phyloP scores from a whole-genome alignment of 2,888 invertebrate species.

The Onthophagus sagittarius region DNA sequence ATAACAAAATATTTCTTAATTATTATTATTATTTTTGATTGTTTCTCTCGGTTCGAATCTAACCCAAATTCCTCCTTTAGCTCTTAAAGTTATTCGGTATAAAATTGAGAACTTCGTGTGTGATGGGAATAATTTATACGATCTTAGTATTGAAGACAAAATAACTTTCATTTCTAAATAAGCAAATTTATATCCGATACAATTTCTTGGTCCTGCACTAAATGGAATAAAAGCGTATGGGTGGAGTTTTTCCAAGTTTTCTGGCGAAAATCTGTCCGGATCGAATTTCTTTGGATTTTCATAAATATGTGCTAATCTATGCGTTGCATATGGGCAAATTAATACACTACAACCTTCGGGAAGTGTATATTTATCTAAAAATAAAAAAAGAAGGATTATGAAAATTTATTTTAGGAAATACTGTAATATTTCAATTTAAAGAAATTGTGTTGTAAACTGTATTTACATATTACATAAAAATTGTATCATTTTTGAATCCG shows the following conservation, averaged over 20 bases:
- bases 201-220: slow-evolving; percentile 70
- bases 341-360: slow-evolving; percentile 24
- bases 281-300: slow-evolving; percentile 63
- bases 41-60: slow-evolving; percentile 40
- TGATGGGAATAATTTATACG: slow-evolving; percentile 34
- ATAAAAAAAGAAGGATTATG: neutral
- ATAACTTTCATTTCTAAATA: slow-evolving; percentile 22
- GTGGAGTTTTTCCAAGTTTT: slow-evolving; percentile 65
- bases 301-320: slow-evolving; percentile 60
- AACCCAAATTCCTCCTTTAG: slow-evolving; percentile 58
- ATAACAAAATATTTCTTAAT: slow-evolving; percentile 2
- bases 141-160: slow-evolving; percentile 17
- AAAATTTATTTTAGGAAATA: no score
- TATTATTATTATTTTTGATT: slow-evolving; percentile 1
- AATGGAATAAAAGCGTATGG: slow-evolving; percentile 72
- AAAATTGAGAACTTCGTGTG: slow-evolving; percentile 51
- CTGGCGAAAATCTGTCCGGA: slow-evolving; percentile 50
- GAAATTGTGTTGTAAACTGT: no score
- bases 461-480: no score
- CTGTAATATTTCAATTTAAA: no score
- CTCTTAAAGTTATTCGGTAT: slow-evolving; percentile 56
- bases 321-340: slow-evolving; percentile 46
- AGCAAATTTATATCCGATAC: slow-evolving; percentile 50
- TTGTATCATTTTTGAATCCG: no score
- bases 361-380: slow-evolving; percentile 20